Evolutionary conservation across 1,140 invertebrate species (phyloP), one percentile per base, ranked within the genome.

Genomic region (Drosophila ercepeae): DNA sequence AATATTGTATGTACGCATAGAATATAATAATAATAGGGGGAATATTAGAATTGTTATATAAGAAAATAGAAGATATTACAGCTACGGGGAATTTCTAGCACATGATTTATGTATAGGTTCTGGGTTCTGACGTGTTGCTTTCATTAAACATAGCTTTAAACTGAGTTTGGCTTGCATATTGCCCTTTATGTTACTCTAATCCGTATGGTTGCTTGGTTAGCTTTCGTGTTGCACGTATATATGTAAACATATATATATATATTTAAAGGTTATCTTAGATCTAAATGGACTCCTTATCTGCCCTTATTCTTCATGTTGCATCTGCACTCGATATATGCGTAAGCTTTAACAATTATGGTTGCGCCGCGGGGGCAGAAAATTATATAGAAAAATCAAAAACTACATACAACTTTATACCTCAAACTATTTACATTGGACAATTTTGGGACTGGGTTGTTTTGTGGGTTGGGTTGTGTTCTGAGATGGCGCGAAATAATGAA

Each of bases 381-480:
- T 23, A 67, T 49, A 72, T 39, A 54, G 34, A 63, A 39, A 58
- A 74, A 82, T 74, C 71, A 81, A 77, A 84, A 75, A 57, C 71
- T 75, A 79, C 70, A 49, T 57, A 44, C 72, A 63, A 50, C 53
- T 53, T 50, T 60, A 60, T 75, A 63, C 55, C 55, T 57, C 51
- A 88, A 81, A 78, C 69, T 86, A 86, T 86, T 88, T 86, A 88
- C 82, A 86, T 86, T 89, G 72, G 77, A 86, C 76, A 76, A 32
- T 64, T 70, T 54, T 7, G 55, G 53, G 61, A 54, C 49, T 41
- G 32, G 34, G 27, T 32, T 8, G 9, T 3, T 9, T 11, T 32
- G 29, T 21, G 21, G 21, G 21, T 21, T 21, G 2, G 2, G 29
- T 32, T 32, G 9, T 11, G 6, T 32, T 32, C 7, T 32, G 34